Conservation (phyloP, 1,140 invertebrate genomes). For the Dreissena rostriformis region DNA sequence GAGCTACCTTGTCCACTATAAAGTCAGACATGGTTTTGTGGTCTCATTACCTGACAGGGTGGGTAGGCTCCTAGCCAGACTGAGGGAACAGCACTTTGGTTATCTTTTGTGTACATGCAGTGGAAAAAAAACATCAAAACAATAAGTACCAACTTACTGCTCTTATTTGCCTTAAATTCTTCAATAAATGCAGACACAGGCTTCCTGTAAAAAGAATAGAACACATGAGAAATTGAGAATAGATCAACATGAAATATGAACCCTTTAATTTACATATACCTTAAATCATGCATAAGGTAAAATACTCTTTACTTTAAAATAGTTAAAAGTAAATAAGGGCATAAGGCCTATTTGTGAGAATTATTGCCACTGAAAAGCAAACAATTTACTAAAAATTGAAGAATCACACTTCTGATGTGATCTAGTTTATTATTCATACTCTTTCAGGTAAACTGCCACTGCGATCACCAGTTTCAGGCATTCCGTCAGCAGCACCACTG, state of each 20-base stretch:
- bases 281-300: no score
- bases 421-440: constrained; percentile 70
- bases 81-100: no score
- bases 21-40: no score
- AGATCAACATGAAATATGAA: no score
- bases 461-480: constrained; percentile 91
- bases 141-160: constrained; percentile 37
- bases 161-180: constrained; percentile 44
- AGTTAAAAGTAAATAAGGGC: not conserved
- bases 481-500: constrained; percentile 94
- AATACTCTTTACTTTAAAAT: no score
- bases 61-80: no score
- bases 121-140: not conserved
- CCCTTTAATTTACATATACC: no score
- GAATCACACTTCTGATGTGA: not conserved
- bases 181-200: constrained; percentile 23
- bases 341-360: not conserved
- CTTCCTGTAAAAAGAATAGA: constrained; percentile 47
- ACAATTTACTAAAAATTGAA: not conserved
- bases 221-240: constrained; percentile 1
- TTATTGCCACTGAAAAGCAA: no score
- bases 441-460: constrained; percentile 85
- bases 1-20: no score
- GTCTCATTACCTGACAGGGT: no score
- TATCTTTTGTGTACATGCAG: no score